Base-by-base conservation (phyloP, 37 sponge, comb jelly and placozoan genomes). In the Lycopodina hypogea region DNA sequence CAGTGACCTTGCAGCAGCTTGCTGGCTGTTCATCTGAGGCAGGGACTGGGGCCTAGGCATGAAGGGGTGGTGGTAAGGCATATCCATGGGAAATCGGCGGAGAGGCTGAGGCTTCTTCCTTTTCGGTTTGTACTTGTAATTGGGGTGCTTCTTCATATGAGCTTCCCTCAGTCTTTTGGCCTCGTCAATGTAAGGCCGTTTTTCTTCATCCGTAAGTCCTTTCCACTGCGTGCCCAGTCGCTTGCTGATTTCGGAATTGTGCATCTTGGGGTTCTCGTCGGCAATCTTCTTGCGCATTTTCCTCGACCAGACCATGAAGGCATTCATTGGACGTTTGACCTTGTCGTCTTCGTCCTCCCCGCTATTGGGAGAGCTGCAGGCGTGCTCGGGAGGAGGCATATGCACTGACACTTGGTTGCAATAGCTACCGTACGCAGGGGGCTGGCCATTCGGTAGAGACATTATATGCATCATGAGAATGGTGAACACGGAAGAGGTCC, bases 261-360 rank as follows among this genome's bases (percentile, higher is more conserved):
- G 99, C 96, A 99, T 92, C 72, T 99, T 99, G 0, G 99, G 99
- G 62, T 99, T 96, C 74, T 99, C 99, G 64, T 99, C 93, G 0
- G 99, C 99, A 48, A 99, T 89, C 81, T 99, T 91, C 80, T 93
- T 89, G 76, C 99, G 86, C 86, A 93, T 88, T 68, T 89, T 94
- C 19, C 97, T 74, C 11, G 97, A 92, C 99, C 99, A 99, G 32
- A 99, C 99, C 99, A 99, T 99, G 87, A 99, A 99, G 0, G 99
- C 99, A 77, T 99, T 99, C 99, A 99, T 99, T 0, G 99, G 99
- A 72, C 99, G 70, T 72, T 99, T 99, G 62, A 99, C 91, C 56
- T 93, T 92, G 55, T 99, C 99, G 74, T 90, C 92, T 56, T 89
- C 92, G 9, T 90, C 84, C 41, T 90, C 92, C 36, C 57, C 89